Conservation (phyloP, 64 coral and sea anemone species). For the Stylophora pistillata region DNA sequence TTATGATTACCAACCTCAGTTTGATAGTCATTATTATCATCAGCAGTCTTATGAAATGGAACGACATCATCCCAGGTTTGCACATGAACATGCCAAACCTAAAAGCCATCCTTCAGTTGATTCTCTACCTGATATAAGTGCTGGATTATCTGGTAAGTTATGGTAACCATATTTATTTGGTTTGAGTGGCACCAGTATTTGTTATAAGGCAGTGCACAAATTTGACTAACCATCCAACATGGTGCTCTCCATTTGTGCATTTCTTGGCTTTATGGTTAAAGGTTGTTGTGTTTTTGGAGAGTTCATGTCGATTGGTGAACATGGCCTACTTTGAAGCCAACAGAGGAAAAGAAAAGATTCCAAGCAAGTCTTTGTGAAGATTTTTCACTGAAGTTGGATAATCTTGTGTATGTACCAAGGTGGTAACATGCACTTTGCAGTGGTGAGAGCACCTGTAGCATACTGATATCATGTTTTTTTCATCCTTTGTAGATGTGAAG, state of each 20-base stretch:
- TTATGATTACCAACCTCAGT: conserved; percentile 86
- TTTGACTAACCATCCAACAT: too few relatives aligned
- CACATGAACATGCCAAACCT: conserved; percentile 26
- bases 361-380: too few relatives aligned
- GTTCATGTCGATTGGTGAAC: too few relatives aligned
- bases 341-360: too few relatives aligned
- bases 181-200: background rate
- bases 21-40: conserved; percentile 59
- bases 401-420: too few relatives aligned
- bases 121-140: conserved; percentile 35
- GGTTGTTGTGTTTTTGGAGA: too few relatives aligned
- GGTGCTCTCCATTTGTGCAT: too few relatives aligned
- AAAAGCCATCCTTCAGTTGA: conserved; percentile 41
- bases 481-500: conserved; percentile 77
- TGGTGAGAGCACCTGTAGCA: background rate
- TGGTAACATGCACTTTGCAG: background rate
- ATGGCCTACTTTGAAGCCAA: too few relatives aligned
- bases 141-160: conserved; percentile 25
- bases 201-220: too few relatives aligned
- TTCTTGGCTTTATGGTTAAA: too few relatives aligned
- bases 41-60: conserved; percentile 58
- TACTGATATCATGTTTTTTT: background rate
- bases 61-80: conserved; percentile 42
- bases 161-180: background rate
- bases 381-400: too few relatives aligned